A percentile compares a stretch with the other conserved stretches of the same genome.
Conservation (phyloP, 2,797 vertebrate species). For the Dromococcyx pavoninus region DNA sequence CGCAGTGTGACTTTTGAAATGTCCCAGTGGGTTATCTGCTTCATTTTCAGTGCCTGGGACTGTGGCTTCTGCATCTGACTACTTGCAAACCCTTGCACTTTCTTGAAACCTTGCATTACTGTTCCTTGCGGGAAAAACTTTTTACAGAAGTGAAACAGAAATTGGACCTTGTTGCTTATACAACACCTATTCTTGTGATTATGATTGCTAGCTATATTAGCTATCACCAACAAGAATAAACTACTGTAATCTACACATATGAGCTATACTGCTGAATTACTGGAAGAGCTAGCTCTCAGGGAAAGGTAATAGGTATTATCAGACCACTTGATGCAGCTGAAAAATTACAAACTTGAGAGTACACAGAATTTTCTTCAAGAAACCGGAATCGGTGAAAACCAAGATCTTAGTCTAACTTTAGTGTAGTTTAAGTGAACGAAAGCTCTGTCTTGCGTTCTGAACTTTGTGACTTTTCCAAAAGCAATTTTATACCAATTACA, state of each 20-base stretch:
- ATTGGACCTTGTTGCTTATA: not conserved
- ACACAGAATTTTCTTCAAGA: not conserved
- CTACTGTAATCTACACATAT: not conserved
- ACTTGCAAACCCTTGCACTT: not conserved
- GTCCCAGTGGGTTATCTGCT: not conserved
- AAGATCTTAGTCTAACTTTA: not conserved
- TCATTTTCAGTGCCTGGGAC: not conserved
- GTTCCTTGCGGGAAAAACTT: not conserved
- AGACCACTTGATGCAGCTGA: not conserved
- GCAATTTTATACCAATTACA: not conserved
- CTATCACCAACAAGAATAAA: not conserved
- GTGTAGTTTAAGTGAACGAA: not conserved
- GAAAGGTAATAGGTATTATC: not conserved
- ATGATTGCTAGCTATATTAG: not conserved
- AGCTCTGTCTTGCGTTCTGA: not conserved
- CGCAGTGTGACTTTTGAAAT: not conserved
- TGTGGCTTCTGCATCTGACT: not conserved
- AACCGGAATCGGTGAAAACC: not conserved
- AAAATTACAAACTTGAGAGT: not conserved
- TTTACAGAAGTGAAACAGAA: not conserved
- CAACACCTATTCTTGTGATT: not conserved
- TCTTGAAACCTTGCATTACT: not conserved
- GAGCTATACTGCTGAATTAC: not conserved
- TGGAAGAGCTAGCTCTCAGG: not conserved
- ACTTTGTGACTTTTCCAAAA: not conserved